Base-by-base conservation (phyloP, 2,113 vertebrate genomes). In the Python bivittatus region DNA sequence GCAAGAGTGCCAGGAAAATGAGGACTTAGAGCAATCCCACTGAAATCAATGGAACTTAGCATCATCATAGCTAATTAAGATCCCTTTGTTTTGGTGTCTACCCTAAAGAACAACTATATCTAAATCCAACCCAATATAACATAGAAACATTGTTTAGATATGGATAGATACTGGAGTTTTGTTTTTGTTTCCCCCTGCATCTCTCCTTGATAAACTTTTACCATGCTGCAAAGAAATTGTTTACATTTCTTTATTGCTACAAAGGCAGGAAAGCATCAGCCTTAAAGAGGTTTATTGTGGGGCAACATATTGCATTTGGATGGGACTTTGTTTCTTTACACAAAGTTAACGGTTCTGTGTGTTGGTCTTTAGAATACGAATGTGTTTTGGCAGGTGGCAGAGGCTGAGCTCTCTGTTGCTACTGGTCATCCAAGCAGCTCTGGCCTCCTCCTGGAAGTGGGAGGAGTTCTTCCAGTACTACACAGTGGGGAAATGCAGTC, bases 401-500 rank as follows among this genome's bases (percentile, higher is more conserved):
- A 98, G 94, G 97, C 94, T 0, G 98, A 98, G 93, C 97, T 98
- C 96, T 84, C 98, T 93, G 97, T 98, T 96, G 96, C 95, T 95
- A 96, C 97, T 95, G 96, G 97, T 95, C 97, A 98, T 93, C 94
- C 98, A 95, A 97, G 96, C 93, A 96, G 97, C 97, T 96, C 97
- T 79, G 93, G 97, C 94, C 98, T 98, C 42, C 98, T 99, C 97
- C 98, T 99, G 96, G 98, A 98, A 95, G 98, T 99, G 93, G 98
- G 98, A 94, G 98, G 98, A 72, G 97, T 98, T 90, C 95, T 98
- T 93, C 98, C 98, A 92, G 98, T 97, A 96, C 96, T 98, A 94
- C 98, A 98, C 95, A 97, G 98, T 91, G 97, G 98, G 84, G 99
- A 99, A 95, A 98, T 98, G 91, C 98, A 98, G 94, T 97, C 98